phyloP scores from a whole-genome alignment of 2,113 vertebrate genomes.

The Misgurnus mizolepis region DNA sequence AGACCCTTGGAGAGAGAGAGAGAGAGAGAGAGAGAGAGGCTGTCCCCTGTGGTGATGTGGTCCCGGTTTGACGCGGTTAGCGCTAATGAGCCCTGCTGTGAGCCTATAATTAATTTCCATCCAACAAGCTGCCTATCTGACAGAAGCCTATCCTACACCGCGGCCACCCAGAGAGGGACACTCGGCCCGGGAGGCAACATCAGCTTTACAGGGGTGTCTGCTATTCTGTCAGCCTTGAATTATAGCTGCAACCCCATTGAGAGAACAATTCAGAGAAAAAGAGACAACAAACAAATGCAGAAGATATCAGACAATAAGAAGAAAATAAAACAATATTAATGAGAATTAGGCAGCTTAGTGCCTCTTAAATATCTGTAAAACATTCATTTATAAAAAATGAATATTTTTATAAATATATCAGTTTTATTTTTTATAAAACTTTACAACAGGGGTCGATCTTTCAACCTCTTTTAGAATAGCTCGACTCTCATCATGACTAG shows the following conservation, averaged over 20 bases:
- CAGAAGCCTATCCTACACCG: neutral
- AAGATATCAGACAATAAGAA: slow-evolving; percentile 20
- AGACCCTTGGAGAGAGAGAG: slow-evolving; percentile 9
- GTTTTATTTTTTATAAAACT: too few relatives aligned
- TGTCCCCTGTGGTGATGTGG: slow-evolving; percentile 15
- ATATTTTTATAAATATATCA: too few relatives aligned
- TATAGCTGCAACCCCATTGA: slow-evolving; percentile 45
- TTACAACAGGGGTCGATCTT: too few relatives aligned
- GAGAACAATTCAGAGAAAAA: slow-evolving; percentile 26
- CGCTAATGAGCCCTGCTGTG: slow-evolving; percentile 21
- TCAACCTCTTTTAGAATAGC: too few relatives aligned
- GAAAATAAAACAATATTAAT: slow-evolving; percentile 16
- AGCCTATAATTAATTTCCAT: slow-evolving; percentile 45
- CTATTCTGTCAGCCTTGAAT: slow-evolving; percentile 10
- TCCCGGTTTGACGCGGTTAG: neutral
- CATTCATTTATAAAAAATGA: too few relatives aligned
- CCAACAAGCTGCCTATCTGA: neutral
- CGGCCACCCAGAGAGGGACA: slow-evolving; percentile 20
- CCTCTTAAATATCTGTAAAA: too few relatives aligned
- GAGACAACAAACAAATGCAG: slow-evolving; percentile 33
- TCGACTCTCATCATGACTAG: slow-evolving; percentile 4
- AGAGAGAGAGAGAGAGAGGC: slow-evolving; percentile 1
- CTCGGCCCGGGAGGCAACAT: slow-evolving; percentile 1
- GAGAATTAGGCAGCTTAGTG: too few relatives aligned
- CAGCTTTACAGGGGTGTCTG: neutral